Base-by-base conservation (phyloP, 2,113 vertebrate species). In the Gavialis gangeticus region DNA sequence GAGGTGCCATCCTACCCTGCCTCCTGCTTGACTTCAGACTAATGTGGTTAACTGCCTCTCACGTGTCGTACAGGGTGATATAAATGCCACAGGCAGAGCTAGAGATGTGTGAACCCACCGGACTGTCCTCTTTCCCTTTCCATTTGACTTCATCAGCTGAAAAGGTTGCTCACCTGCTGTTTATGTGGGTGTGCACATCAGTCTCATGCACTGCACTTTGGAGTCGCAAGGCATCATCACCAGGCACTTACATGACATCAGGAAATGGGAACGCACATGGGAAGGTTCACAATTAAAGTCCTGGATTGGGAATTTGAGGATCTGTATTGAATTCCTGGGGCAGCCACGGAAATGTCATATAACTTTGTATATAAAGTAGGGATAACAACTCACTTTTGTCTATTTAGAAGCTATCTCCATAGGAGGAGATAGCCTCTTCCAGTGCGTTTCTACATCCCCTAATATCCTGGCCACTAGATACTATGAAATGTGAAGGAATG, bases 401-500 rank as follows among this genome's bases (percentile, higher is more conserved):
- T 73, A 27, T 27, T 12, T 3, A n/a, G 76, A 58, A 0, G 3
- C 14, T 54, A 64, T 22, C 46, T 69, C 58, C 64, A 2, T 5
- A 64, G 82, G 88, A 94, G 84, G 75, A 25, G 67, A 34, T 63
- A 0, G 0, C 6, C 80, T 82, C 90, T 95, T 92, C 88, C 82
- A 1, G 7, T 69, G 90, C 87, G 95, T 13, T 84, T 8, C 71
- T 85, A 75, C 27, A 0, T 30, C 79, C 75, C 13, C 25, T 15
- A 92, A 79, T 88, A 95, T 90, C 46, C 9, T 46, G 46, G 46
- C 46, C 89, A 79, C 13, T 55, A 95, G 60, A 14, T 46, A 75
- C 86, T 92, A 86, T 83, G 16, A 81, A 83, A 84, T 59, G 34
- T 67, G n/a, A 46, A 46, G 79, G 85, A 93, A 75, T 82, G 79